Evolutionary conservation across 2,113 vertebrate genomes (phyloP), one percentile per base, ranked within the genome.

Genomic region (Cettia cetti): DNA sequence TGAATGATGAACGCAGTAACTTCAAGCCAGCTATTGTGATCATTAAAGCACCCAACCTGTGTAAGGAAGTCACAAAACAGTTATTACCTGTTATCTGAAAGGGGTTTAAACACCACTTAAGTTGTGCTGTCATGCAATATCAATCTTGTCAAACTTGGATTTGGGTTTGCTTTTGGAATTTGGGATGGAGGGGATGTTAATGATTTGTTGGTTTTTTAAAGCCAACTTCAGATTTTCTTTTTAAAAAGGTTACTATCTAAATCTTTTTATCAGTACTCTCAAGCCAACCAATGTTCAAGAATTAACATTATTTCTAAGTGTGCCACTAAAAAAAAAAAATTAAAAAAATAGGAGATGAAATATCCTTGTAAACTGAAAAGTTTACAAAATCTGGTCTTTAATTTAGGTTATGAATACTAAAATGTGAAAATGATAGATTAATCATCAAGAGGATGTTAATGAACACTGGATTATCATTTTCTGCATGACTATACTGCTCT

Each of bases 21-120:
- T 99, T 99, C 97, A 99, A 97, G 89, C 99, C 99, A 21, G 99
- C 99, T 81, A 99, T 97, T 24, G 99, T 99, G 97, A 99, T 99
- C 98, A 99, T 98, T 96, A 99, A 98, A 94, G 99, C 99, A 23
- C 99, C 99, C 72, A 99, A 95, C 95, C 99, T 99, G 96, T 26
- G 50, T 71, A 87, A 86, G 91, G 76, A 96, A 96, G 61, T 39
- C 70, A 95, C 44, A 49, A 81, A 69, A 71, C 11, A 90, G 65
- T 68, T 92, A 84, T 16, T 77, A 82, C 37, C 19, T 70, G 33
- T 71, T 77, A 22, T 18, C 59, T 3, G 1, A 83, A 87, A n/a
- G 2, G 12, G 3, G 5, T 61, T 79, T 65, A 79, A 94, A 90
- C 40, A 72, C 9, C 54, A 61, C 9, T 17, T 77, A 93, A 82